Evolutionary conservation across 2,797 vertebrate species (phyloP), one percentile per base, ranked within the genome.

Genomic region (Melanotaenia boesemani): DNA sequence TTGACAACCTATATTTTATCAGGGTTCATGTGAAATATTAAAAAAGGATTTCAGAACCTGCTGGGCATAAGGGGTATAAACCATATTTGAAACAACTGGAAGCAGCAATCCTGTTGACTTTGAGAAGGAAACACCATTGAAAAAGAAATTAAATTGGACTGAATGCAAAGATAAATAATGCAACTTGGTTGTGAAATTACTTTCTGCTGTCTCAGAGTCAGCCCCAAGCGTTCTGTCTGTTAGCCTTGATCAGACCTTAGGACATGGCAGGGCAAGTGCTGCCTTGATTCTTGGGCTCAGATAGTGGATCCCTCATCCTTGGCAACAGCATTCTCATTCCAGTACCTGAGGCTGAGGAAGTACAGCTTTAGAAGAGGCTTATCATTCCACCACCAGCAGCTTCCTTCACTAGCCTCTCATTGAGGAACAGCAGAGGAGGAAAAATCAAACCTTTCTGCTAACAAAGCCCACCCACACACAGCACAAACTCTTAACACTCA

Each of bases 81-180:
- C 89, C 82, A 90, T 67, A 82, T 88, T 91, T 90, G 88, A 77
- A 86, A 87, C 81, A 85, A 84, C 80, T 89, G 82, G 85, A 82
- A 86, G 87, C 83, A 70, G 72, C 75, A 62, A 86, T 92, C 68
- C 83, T 86, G 81, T 88, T 85, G 80, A 85, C 89, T 93, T 89
- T n/a, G 72, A 85, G 86, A 62, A 88, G 76, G 41, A 85, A 91
- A 84, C 74, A 77, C 81, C 88, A 87, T 93, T 93, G 91, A 92
- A 92, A 94, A 94, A 94, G 91, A 92, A 93, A 94, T 93, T 91
- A 92, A 94, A 92, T 84, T 84, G 83, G 74, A 83, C 78, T 36
- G 88, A 93, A 93, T 93, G 87, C 87, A 90, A 90, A 91, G 90
- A 92, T 95, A 93, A 95, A 94, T 94, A 92, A 94, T 95, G 93